phyloP scores from a whole-genome alignment of 92 coral and sea anemone species.

The Diadumene lineata region DNA sequence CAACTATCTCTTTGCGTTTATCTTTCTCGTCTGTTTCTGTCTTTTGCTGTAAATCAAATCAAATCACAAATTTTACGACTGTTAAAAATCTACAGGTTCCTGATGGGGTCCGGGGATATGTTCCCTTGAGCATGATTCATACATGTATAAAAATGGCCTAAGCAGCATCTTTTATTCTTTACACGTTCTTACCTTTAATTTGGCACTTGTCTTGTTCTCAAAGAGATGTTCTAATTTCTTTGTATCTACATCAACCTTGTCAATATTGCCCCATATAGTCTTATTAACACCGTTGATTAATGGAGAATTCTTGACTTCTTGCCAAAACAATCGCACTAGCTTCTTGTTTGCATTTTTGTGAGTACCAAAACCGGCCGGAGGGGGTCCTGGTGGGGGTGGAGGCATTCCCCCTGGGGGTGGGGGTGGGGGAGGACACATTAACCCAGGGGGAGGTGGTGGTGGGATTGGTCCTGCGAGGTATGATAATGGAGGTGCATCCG shows the following conservation, averaged over 20 bases:
- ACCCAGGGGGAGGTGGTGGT: constrained; percentile 60
- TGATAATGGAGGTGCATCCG: constrained; percentile 68
- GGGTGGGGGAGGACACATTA: constrained; percentile 67
- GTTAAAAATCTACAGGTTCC: neutral
- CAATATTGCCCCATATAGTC: constrained; percentile 98
- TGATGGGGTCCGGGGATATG: too few species aligned
- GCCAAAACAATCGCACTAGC: constrained; percentile 95
- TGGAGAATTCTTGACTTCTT: constrained; percentile 98
- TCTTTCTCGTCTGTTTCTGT: constrained; percentile 82
- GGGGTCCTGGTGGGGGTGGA: constrained; percentile 80
- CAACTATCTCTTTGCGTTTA: constrained; percentile 86
- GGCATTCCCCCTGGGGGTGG: constrained; percentile 64
- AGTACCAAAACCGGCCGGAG: constrained; percentile 31
- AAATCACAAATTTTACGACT: neutral
- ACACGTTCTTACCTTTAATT: constrained; percentile 77
- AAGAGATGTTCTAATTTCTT: constrained; percentile 97
- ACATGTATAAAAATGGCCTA: too few species aligned
- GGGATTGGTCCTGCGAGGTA: constrained; percentile 65
- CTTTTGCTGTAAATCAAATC: constrained; percentile 45
- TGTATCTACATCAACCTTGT: constrained; percentile 96
- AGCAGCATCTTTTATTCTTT: too few species aligned
- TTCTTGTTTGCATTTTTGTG: constrained; percentile 73
- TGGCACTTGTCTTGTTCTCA: constrained; percentile 87
- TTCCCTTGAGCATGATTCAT: too few species aligned
- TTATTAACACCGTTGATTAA: constrained; percentile 96